phyloP scores from a whole-genome alignment of 2,113 vertebrate species.

The Cynoglossus semilaevis region DNA sequence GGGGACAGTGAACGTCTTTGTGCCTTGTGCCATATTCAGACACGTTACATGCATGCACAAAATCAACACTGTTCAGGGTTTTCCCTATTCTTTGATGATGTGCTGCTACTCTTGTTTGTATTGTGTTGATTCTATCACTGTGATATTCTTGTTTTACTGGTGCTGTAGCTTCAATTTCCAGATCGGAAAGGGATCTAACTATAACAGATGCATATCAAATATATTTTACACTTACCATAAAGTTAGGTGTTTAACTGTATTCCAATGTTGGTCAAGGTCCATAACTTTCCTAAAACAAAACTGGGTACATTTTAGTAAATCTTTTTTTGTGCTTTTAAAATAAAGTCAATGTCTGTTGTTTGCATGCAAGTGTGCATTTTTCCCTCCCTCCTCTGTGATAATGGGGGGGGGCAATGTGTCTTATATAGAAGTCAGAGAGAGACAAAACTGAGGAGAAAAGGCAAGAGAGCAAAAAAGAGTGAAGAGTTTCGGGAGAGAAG shows the following conservation, averaged over 20 bases:
- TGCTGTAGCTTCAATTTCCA: no score
- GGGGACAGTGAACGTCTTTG: conserved; percentile 71
- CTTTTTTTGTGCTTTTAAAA: conserved; percentile 18
- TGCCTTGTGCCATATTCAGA: conserved; percentile 48
- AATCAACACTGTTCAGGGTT: no score
- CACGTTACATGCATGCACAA: conserved; percentile 31
- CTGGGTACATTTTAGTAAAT: neutral
- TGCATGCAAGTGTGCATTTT: conserved; percentile 2
- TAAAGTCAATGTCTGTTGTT: conserved; percentile 16
- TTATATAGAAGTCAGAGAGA: conserved; percentile 36
- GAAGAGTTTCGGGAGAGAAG: conserved; percentile 27
- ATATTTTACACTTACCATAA: conserved; percentile 19
- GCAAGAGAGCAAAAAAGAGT: conserved; percentile 20
- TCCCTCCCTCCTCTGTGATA: conserved; percentile 22
- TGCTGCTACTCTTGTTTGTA: no score
- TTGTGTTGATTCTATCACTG: no score
- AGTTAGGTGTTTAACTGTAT: conserved; percentile 6
- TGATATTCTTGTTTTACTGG: no score
- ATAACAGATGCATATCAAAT: conserved; percentile 26
- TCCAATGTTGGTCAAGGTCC: conserved; percentile 7
- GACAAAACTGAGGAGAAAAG: conserved; percentile 18
- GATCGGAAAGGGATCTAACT: no score
- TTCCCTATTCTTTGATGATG: no score
- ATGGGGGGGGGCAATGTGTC: conserved; percentile 38
- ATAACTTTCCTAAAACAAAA: no score